phyloP scores from a whole-genome alignment of 2,797 vertebrate genomes.

The Loriculus beryllinus region DNA sequence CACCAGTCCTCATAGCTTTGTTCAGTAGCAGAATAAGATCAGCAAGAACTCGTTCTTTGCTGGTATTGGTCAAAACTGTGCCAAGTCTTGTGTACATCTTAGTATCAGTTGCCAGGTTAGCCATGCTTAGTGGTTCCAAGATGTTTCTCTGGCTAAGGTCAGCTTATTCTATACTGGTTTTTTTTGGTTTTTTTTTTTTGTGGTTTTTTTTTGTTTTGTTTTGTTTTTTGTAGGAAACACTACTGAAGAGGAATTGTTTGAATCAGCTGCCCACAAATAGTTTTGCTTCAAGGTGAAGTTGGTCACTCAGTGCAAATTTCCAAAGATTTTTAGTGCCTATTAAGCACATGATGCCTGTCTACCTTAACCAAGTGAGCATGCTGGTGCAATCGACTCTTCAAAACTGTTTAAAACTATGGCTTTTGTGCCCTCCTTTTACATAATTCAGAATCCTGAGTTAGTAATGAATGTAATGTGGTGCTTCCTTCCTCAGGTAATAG shows the following conservation, averaged over 20 bases:
- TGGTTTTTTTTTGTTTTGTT: no score
- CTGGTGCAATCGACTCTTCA: neutral
- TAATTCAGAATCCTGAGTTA: neutral
- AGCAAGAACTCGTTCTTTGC: neutral
- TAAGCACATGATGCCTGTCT: neutral
- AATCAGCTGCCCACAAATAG: neutral
- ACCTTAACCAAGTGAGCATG: neutral
- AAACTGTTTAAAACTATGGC: neutral
- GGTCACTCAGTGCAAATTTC: neutral
- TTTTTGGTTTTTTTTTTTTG: no score
- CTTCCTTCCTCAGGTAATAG: neutral
- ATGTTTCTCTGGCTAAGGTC: neutral
- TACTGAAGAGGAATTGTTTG: neutral
- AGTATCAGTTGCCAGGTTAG: neutral
- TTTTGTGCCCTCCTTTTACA: neutral
- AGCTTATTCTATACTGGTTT: neutral
- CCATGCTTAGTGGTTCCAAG: neutral
- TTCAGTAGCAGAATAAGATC: neutral
- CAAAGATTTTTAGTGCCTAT: neutral
- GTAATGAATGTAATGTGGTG: fast-evolving
- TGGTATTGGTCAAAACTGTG: neutral
- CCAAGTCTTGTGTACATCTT: neutral
- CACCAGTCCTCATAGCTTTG: neutral
- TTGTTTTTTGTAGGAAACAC: neutral
- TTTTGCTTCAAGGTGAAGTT: neutral